Base-by-base conservation (phyloP, 2,888 invertebrate genomes). In the Gymnocheta viridis region DNA sequence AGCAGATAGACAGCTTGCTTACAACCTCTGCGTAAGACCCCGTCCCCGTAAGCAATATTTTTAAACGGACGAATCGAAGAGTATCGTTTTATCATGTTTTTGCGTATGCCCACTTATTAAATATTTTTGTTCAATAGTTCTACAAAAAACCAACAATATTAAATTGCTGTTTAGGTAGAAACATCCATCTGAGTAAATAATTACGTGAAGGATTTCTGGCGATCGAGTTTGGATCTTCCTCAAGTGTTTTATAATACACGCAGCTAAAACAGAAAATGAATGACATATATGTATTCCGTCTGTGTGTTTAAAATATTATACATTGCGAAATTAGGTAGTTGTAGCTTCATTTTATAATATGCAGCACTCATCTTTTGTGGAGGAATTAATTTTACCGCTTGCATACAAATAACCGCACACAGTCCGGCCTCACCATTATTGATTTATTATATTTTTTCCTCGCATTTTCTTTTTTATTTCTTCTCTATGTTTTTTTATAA, bases 211-310 rank as follows among this genome's bases (percentile, higher is more conserved):
- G 6, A 41, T 64, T 44, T 64, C 64, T 22, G 64, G 27, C n/a
- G 47, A 73, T 49, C 10, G 47, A 24, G 49, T 49, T 32, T 22
- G 10, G 12, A 62, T 38, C n/a, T 62, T 38, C 24, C 49, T 47
- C 22, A 73, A 73, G 32, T 73, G 35, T 32, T 60, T 73, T 38
- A 73, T 62, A 62, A 51, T 49, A n/a, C 60, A 49, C 17, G 51
- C 38, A 3, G 66, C 49, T 32, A 66, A 32, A 60, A 38, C 22
- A n/a, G 44, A 64, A 64, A 17, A 62, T 41, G 14, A 14, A 14
- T 27, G 24, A 51, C 24, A 27, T 51, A 24, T 27, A 51, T 51
- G 9, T n/a, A 29, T 56, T 56, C 32, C 56, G 10, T 56, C 29
- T 22, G 22, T 49, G 22, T 49, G 12, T n/a, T 49, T 49, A 49